phyloP scores from a whole-genome alignment of 2,797 vertebrate genomes.

The Gallinago stenura region DNA sequence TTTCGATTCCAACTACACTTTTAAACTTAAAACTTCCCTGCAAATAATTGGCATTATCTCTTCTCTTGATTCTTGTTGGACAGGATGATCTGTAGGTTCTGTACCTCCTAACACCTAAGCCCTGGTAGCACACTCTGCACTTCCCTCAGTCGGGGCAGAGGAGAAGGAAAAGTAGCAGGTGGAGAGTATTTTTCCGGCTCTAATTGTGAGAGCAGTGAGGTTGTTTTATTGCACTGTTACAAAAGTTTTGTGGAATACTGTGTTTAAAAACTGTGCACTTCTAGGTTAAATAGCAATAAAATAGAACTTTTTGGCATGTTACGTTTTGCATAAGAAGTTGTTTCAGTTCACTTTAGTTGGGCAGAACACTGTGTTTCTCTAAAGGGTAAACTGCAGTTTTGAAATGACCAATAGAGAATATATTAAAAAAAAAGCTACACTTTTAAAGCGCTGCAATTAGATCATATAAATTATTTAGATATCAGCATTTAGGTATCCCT shows the following conservation, averaged over 20 bases:
- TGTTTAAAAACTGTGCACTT: neutral
- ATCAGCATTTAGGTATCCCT: neutral
- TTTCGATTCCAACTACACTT: neutral
- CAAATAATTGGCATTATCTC: neutral
- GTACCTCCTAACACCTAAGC: neutral
- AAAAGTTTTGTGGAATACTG: neutral
- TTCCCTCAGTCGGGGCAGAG: neutral
- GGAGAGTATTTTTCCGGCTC: neutral
- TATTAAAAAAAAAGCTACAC: neutral
- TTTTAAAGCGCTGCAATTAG: neutral
- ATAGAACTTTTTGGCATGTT: neutral
- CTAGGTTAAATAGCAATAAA: neutral
- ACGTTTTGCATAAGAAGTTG: neutral
- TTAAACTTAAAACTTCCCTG: neutral
- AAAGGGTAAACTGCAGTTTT: neutral
- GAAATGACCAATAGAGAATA: neutral
- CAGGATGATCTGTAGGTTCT: neutral
- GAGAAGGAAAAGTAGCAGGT: neutral
- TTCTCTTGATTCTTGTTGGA: neutral
- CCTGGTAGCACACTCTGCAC: neutral
- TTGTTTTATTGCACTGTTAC: neutral
- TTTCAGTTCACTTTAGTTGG: neutral
- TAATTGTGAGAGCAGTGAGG: neutral
- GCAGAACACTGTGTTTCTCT: neutral
- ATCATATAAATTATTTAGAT: neutral